Evolutionary conservation across 2,888 invertebrate genomes (phyloP), one percentile per base, ranked within the genome.

Genomic region (Tipula unca): DNA sequence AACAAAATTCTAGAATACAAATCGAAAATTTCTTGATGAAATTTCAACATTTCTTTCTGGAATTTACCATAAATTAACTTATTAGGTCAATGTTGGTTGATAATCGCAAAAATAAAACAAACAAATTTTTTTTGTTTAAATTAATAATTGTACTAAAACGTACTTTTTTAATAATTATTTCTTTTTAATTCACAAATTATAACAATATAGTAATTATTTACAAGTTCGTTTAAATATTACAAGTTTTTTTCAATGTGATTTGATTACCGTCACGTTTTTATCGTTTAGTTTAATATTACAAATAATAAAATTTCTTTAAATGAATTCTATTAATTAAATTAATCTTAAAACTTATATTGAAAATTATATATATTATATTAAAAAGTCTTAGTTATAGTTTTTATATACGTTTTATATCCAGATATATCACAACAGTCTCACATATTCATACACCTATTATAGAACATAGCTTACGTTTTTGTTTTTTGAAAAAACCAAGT

Each of bases 91-190:
- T 25, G 25, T 69, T 20, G 25, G 13, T n/a, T 17, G 48, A 54
- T 25, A 54, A 69, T 25, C 3, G 20, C 10, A 25, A 20, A 25
- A 69, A 25, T 10, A 69, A 69, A 69, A 69, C 25, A 69, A 69
- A 69, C 2, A 8, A 54, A 6, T 69, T 8, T 25, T 10, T 2
- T 69, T n/a, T n/a, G n/a, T n/a, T 69, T 69, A 83, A 32, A 32
- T 32, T 83, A 83, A 83, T n/a, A 32, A 82, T 83, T 83, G 83
- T 83, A 83, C 83, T 83, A 83, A 83, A 83, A 83, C 83, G 83
- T 83, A 83, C 83, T 83, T 32, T 32, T 29, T 83, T 83, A 29
- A 83, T 83, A 32, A 32, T 82, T 17, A 25, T 54, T 54, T 69
- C n/a, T 48, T 48, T 39, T 69, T 69, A 54, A 54, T 69, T 69